Evolutionary conservation across 2,797 vertebrate genomes (phyloP).

Genomic region (Megalops cyprinoides): DNA sequence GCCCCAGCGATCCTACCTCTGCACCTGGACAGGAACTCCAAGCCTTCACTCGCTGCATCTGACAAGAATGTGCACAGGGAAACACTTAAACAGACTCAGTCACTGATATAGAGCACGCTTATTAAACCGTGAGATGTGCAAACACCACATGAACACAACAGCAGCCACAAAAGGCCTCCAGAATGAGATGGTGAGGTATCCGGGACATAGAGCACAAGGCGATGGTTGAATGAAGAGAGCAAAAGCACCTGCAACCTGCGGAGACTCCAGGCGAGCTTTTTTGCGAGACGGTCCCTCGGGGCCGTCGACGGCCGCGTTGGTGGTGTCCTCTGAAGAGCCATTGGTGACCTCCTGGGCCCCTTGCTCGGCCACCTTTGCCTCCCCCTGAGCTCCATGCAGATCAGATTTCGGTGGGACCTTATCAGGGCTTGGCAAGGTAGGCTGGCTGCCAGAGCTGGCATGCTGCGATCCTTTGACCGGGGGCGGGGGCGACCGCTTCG

Average conservation of each 20-base stretch:
- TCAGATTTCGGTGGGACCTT: background rate
- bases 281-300: constrained; percentile 45
- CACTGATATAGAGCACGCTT: background rate
- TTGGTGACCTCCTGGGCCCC: background rate
- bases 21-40: constrained; percentile 42
- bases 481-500: constrained; percentile 53
- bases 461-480: constrained; percentile 15
- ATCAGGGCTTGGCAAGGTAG: background rate
- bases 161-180: background rate
- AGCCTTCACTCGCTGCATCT: constrained; percentile 7
- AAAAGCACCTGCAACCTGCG: constrained; percentile 51
- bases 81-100: background rate
- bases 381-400: background rate
- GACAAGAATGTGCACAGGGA: background rate
- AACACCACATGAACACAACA: background rate
- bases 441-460: background rate
- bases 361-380: background rate
- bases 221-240: background rate
- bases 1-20: constrained; percentile 30
- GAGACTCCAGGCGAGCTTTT: constrained; percentile 39
- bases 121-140: background rate
- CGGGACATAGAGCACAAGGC: too few species aligned
- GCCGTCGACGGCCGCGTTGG: background rate
- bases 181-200: too few species aligned
- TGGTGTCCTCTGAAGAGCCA: background rate